Evolutionary conservation across 30 jellyfish, hydroid and myxozoan genomes (phyloP).

Genomic region (Mastigias papua): DNA sequence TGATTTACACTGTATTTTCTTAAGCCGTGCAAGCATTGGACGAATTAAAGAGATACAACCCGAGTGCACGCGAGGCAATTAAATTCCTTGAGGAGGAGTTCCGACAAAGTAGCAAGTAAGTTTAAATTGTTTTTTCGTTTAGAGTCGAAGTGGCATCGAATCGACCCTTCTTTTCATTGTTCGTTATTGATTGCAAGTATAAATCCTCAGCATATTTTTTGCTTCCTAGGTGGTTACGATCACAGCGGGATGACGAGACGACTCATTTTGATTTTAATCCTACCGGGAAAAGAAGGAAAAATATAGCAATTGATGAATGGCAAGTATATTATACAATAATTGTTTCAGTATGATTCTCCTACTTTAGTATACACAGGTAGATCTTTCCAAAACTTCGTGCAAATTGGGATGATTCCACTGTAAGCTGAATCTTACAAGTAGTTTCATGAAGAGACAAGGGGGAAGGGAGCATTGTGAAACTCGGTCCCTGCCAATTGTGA

Average conservation of each 20-base stretch:
- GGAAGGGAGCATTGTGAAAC: too few relatives aligned
- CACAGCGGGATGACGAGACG: slow-evolving; percentile 87
- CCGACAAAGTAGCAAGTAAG: slow-evolving; percentile 92
- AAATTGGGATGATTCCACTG: too few relatives aligned
- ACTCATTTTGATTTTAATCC: slow-evolving; percentile 21
- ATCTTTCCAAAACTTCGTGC: too few relatives aligned
- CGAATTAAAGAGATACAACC: slow-evolving; percentile 94
- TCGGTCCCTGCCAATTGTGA: too few relatives aligned
- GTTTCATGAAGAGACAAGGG: too few relatives aligned
- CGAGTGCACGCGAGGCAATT: slow-evolving; percentile 98
- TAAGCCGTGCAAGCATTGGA: slow-evolving; percentile 93
- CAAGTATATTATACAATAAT: too few relatives aligned
- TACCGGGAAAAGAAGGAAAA: slow-evolving; percentile 73
- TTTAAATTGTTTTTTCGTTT: background rate
- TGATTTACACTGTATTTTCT: background rate
- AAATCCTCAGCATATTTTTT: background rate
- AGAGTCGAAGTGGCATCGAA: background rate
- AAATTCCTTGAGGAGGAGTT: slow-evolving; percentile 94
- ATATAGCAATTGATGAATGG: slow-evolving; percentile 94
- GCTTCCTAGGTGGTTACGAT: slow-evolving; percentile 84
- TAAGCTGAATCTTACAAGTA: too few relatives aligned
- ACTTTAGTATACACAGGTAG: too few relatives aligned
- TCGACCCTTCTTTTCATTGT: background rate
- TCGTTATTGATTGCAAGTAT: background rate
- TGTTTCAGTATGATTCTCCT: too few relatives aligned